Evolutionary conservation across 2,797 vertebrate species (phyloP).

Genomic region (Buceros bicornis): DNA sequence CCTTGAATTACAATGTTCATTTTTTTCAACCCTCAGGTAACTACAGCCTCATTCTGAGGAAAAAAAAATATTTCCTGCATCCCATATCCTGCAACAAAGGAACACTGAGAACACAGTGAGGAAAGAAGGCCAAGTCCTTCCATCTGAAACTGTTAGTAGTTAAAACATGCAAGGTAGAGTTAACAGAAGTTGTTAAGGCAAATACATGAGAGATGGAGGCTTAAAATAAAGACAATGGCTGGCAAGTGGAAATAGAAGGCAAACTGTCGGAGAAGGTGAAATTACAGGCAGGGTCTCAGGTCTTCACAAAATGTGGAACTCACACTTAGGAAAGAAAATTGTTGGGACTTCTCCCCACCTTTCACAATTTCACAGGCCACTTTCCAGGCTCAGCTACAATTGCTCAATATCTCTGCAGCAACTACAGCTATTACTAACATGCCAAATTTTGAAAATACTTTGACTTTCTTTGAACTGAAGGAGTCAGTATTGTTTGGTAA

Average conservation of each 20-base stretch:
- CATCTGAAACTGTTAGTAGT: neutral
- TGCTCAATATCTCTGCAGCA: neutral
- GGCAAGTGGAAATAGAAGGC: neutral
- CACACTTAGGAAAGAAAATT: neutral
- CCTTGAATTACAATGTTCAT: slow-evolving; percentile 12
- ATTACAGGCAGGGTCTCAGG: neutral
- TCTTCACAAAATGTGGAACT: neutral
- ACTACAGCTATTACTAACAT: neutral
- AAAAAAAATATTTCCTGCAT: neutral
- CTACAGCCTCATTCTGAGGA: neutral
- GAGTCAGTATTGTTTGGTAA: neutral
- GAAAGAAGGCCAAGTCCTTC: neutral
- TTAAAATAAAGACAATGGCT: neutral
- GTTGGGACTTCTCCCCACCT: neutral
- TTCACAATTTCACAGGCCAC: neutral
- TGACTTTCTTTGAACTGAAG: neutral
- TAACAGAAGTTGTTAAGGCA: neutral
- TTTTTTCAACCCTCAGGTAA: slow-evolving; percentile 32
- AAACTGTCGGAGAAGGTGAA: neutral
- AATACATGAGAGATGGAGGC: neutral
- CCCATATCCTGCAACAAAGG: neutral
- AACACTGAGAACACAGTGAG: neutral
- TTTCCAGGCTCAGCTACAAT: neutral
- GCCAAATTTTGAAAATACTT: slow-evolving; percentile 13
- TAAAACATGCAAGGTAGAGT: neutral